Conservation (phyloP, 2,888 invertebrate genomes). For the Nephrotoma flavescens region DNA sequence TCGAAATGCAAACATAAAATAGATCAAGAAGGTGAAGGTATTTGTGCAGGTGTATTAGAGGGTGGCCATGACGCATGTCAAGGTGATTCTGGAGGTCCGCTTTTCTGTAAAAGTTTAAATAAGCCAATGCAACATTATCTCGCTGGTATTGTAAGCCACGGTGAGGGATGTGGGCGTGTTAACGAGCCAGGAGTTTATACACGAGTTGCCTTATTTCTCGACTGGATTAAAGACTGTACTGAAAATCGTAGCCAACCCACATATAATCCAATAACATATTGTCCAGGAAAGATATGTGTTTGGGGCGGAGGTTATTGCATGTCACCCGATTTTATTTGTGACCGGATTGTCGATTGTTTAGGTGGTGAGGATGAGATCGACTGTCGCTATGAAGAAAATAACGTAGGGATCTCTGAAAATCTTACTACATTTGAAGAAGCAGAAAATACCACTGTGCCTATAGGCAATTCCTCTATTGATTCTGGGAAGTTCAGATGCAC, state of each 20-base stretch:
- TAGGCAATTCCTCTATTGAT: background rate
- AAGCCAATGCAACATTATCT: constrained; percentile 59
- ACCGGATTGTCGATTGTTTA: constrained; percentile 60
- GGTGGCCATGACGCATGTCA: constrained; percentile 77
- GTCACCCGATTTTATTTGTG: constrained; percentile 47
- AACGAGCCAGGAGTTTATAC: constrained; percentile 38
- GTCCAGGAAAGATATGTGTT: constrained; percentile 59
- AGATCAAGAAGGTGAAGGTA: constrained; percentile 50
- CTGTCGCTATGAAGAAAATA: constrained; percentile 32
- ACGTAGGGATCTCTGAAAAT: background rate
- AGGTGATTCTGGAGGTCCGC: constrained; percentile 63
- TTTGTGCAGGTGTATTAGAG: constrained; percentile 59
- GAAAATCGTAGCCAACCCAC: constrained; percentile 30
- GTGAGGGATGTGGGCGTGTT: constrained; percentile 57
- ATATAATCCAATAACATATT: constrained; percentile 38
- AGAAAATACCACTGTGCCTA: background rate
- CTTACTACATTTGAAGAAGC: background rate
- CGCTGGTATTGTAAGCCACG: constrained; percentile 75
- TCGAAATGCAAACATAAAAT: constrained; percentile 45
- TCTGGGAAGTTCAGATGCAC: background rate
- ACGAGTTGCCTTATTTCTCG: constrained; percentile 53
- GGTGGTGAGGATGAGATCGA: constrained; percentile 66
- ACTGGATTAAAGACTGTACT: constrained; percentile 48
- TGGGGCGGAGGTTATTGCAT: constrained; percentile 53
- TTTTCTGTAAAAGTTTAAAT: constrained; percentile 58